These are phyloP conservation scores for Lasius platythorax DNA, from an alignment of 2,888 invertebrate species.

Conservation along the genomic window DNA sequence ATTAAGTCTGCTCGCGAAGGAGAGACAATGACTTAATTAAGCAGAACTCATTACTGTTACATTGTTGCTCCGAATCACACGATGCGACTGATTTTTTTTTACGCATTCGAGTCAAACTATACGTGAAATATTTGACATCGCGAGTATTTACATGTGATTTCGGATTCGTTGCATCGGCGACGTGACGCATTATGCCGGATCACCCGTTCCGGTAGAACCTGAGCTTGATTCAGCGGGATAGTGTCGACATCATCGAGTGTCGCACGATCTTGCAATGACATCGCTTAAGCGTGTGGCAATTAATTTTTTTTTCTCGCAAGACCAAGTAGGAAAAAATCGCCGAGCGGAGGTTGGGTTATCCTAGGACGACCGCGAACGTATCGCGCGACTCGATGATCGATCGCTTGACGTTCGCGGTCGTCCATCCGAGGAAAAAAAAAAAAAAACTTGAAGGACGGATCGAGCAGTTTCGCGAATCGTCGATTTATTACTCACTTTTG, in stretches of 20 bases:
- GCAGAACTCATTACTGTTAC: no score
- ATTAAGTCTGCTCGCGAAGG: no score
- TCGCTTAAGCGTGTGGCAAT: no score
- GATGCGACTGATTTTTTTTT: not conserved
- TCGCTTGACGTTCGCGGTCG: not conserved
- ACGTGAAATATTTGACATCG: not conserved
- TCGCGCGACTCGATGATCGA: not conserved
- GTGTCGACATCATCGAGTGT: no score
- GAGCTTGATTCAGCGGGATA: no score
- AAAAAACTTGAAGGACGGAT: not conserved
- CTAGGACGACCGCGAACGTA: not conserved
- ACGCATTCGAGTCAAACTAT: not conserved
- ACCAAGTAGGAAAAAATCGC: not conserved
- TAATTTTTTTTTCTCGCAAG: not conserved
- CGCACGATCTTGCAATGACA: no score
- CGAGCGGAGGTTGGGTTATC: not conserved
- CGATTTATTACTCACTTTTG: constrained; percentile 82
- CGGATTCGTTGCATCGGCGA: no score
- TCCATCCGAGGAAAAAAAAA: not conserved
- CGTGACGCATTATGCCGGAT: no score
- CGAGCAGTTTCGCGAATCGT: not conserved
- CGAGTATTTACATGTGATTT: not conserved
- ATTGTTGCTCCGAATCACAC: no score
- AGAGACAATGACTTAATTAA: no score
- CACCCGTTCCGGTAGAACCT: no score